Evolutionary conservation across 1,140 invertebrate species (phyloP), one percentile per base, ranked within the genome.

Genomic region (Rhopalosiphum padi): DNA sequence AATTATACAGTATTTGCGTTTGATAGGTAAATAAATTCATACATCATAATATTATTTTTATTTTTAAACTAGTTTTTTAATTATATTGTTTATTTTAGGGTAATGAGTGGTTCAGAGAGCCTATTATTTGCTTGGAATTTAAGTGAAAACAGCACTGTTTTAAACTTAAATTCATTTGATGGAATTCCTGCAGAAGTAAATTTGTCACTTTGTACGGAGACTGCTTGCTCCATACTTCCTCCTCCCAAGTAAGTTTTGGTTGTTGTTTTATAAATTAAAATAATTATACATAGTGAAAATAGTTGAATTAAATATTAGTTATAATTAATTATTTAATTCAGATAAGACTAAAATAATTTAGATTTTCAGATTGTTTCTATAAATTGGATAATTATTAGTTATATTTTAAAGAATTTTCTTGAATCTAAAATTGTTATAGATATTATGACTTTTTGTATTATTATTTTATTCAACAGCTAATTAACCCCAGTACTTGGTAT

Each of bases 121-220:
- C 48, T 85, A 43, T 53, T 93, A 2, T 93, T 93, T 93, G 82
- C 41, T 21, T 93, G 91, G 91, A 93, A 93, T n/a, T 85, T 93
- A 41, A 86, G 48, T 55, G 21, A 93, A 93, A 93, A 93, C 86
- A 30, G 41, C 25, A 93, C 91, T 30, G 91, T 93, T n/a, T 6
- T 77, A 35, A 83, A 51, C 3, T 25, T 93, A n/a, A 93, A 11
- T 37, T n/a, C 55, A 90, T 93, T 93, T 43, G 77, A 93, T 46
- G 91, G 21, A 37, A 51, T 86, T 85, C 82, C 91, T 6, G 8
- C 37, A 41, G 82, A 93, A 85, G 48, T 41, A 85, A 83, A 53
- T 85, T 43, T 93, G n/a, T 46, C 82, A 53, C 91, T 93, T n/a
- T 93, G 91, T 23, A 93, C 91, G 37, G 35, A 37, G 15, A 86